phyloP scores from a whole-genome alignment of 1,140 invertebrate genomes.

The Thaumatotibia leucotreta region DNA sequence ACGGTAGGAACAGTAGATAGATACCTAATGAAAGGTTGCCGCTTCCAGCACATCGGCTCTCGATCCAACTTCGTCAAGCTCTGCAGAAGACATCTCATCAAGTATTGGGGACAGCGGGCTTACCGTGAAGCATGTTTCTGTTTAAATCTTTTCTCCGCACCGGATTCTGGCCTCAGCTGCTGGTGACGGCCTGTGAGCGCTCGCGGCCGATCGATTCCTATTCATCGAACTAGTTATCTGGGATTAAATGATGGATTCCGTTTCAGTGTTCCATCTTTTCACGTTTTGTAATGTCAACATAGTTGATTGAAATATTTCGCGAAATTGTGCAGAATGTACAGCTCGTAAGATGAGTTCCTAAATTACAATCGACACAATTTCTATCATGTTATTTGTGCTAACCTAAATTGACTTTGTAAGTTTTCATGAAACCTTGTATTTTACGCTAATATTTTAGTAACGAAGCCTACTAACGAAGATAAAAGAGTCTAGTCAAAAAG shows the following conservation, averaged over 20 bases:
- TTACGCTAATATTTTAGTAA: no score
- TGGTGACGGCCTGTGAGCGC: slow-evolving; percentile 19
- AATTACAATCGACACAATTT: no score
- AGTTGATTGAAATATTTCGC: neutral
- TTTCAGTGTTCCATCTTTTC: neutral
- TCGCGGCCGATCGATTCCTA: neutral
- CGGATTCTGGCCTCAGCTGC: slow-evolving; percentile 22
- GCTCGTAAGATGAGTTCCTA: no score
- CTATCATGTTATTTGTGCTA: no score
- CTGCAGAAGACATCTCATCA: slow-evolving; percentile 8
- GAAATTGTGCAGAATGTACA: no score
- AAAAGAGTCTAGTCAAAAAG: no score
- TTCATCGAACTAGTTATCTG: neutral
- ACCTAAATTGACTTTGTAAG: no score
- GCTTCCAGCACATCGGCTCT: slow-evolving; percentile 14
- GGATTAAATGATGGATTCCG: neutral
- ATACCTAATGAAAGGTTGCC: neutral
- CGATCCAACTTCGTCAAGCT: slow-evolving; percentile 20
- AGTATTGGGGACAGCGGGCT: slow-evolving; percentile 46
- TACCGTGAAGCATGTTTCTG: slow-evolving; percentile 58
- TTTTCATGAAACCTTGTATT: no score
- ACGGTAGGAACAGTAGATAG: no score
- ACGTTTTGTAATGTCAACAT: neutral
- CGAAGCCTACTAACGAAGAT: no score
- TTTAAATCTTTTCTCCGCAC: slow-evolving; percentile 41